Evolutionary conservation across 64 coral and sea anemone species (phyloP), one percentile per base, ranked within the genome.

Genomic region (Pocillopora verrucosa): DNA sequence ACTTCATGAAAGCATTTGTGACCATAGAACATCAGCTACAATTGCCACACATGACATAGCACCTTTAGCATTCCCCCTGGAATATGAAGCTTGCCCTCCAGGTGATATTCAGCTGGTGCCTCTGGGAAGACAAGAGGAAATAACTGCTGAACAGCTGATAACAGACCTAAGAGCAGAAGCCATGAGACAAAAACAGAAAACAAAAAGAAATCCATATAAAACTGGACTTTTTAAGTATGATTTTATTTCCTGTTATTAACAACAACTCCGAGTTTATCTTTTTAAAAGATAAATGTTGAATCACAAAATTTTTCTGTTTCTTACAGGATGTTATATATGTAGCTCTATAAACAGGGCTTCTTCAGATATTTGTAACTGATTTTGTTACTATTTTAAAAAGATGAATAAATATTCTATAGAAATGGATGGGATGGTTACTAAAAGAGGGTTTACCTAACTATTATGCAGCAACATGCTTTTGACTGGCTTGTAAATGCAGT

Each of bases 161-260:
- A 30, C 51, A 93, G 77, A 92, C 65, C 79, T 99, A 3, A 95
- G 93, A 74, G 86, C 93, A 82, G 88, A 95, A 60, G 97, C 97
- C 34, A 79, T 93, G 64, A 99, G 93, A 87, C 91, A 95, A 57
- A 95, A 99, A 60, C 94, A 99, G 75, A 93, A 93, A 61, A 91
- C 83, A 56, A 99, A 99, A 61, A 89, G 97, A 89, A 95, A 95
- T 65, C 86, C 96, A 16, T 78, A 79, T 17, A 98, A 98, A 75
- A 87, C 90, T 78, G 96, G 96, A n/a, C 79, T 98, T 4, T 95
- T 88, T 41, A 98, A 95, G 96, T 98, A 95, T 87, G 92, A 37
- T 13, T 13, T 63, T 15, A 35, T 51, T 30, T 34, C 78, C 20
- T 80, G 73, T 34, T 34, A 78, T 20, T 78, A 19, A 25, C 16